Evolutionary conservation across 2,113 vertebrate species (phyloP).

Genomic region (Coregonus clupeaformis): DNA sequence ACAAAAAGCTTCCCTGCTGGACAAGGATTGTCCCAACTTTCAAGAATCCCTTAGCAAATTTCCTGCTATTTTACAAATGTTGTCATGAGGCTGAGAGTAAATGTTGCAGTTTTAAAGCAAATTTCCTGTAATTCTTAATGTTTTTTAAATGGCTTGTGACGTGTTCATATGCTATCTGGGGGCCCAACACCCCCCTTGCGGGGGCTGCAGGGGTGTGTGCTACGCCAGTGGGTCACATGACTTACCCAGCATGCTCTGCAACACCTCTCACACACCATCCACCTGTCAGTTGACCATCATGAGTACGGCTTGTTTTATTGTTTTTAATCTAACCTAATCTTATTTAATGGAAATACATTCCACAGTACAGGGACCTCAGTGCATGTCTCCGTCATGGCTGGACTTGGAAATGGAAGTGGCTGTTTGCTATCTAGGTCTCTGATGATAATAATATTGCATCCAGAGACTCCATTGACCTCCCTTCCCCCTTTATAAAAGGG

Average conservation of each 20-base stretch:
- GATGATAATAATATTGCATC: not conserved
- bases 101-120: too few species aligned
- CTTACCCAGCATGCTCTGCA: slow-evolving; percentile 15
- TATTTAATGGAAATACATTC: slow-evolving; percentile 55
- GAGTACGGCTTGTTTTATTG: slow-evolving; percentile 18
- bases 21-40: too few species aligned
- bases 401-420: not conserved
- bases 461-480: not conserved
- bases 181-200: too few species aligned
- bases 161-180: too few species aligned
- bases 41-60: too few species aligned
- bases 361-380: not conserved
- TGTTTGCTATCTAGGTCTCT: not conserved
- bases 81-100: too few species aligned
- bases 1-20: too few species aligned
- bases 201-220: too few species aligned
- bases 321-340: slow-evolving; percentile 33
- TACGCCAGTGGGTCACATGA: not conserved
- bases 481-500: not conserved
- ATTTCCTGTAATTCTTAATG: too few species aligned
- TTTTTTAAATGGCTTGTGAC: too few species aligned
- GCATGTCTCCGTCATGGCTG: slow-evolving; percentile 6
- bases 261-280: not conserved
- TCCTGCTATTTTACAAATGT: too few species aligned
- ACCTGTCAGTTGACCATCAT: not conserved